A percentile compares a stretch with the other conserved stretches of the same genome.
These are phyloP conservation scores for Perizoma flavofasciatum DNA, from an alignment of 2,888 invertebrate genomes.

Conservation along the genomic window DNA sequence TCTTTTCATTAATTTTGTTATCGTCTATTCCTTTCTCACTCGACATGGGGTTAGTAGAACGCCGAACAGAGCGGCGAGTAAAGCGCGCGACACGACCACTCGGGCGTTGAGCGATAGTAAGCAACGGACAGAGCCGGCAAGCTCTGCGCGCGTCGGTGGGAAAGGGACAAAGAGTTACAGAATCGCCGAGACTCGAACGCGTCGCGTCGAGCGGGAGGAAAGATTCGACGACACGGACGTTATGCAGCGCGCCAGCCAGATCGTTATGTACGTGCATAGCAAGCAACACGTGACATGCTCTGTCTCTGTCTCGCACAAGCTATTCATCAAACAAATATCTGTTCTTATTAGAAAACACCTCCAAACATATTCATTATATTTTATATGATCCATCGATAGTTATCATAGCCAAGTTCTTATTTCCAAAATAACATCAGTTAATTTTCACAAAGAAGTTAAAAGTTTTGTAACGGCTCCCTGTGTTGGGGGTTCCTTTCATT, in stretches of 20 bases:
- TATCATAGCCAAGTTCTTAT: too few relatives aligned
- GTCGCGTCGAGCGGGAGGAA: constrained; percentile 81
- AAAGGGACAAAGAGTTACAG: constrained; percentile 74
- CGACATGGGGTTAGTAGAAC: constrained; percentile 49
- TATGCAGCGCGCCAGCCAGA: constrained; percentile 93
- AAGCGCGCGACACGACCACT: constrained; percentile 53
- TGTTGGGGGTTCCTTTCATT: too few relatives aligned
- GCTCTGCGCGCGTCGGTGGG: constrained; percentile 56
- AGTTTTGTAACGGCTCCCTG: too few relatives aligned
- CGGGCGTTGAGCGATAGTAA: constrained; percentile 53
- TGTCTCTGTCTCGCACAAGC: constrained; percentile 55
- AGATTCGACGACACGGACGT: constrained; percentile 90
- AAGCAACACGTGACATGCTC: constrained; percentile 42
- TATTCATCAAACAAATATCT: constrained; percentile 66
- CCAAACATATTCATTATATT: not conserved
- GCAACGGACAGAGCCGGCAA: constrained; percentile 48
- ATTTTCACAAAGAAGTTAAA: too few relatives aligned
- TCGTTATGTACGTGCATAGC: constrained; percentile 89
- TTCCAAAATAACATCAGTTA: too few relatives aligned
- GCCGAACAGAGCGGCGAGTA: constrained; percentile 62
- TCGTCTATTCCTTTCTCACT: constrained; percentile 51
- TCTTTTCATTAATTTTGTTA: constrained; percentile 55
- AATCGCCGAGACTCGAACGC: constrained; percentile 75
- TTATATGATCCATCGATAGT: too few relatives aligned
- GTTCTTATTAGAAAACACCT: not conserved